Base-by-base conservation (phyloP, 2,888 invertebrate species). In the Agrotis segetum region DNA sequence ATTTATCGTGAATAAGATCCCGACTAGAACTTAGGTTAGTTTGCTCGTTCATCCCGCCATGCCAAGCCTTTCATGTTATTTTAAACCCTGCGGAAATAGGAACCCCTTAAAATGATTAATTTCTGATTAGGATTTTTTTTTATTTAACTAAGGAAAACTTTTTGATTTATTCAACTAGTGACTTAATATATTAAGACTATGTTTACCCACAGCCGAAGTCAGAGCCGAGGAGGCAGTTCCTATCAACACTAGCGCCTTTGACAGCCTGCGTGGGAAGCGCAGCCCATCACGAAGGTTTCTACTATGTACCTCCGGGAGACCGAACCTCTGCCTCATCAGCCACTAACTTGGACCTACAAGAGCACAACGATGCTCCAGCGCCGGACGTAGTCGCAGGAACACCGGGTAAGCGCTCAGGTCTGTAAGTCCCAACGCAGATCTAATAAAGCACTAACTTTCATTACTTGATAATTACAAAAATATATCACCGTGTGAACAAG, bases 301-400 rank as follows among this genome's bases (percentile, higher is more conserved):
- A 96, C 87, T 96, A 95, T 71, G 94, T 96, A 9, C 97, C 97
- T 0, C 96, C 94, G 0, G 96, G 96, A 2, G 97, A 97, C 66
- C 95, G 97, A 17, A 96, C 96, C 29, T 97, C 97, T 0, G 95
- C 97, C 0, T 96, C 97, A 0, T 97, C 97, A 78, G 91, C 93
- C 7, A 97, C 97, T 1, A 97, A 97, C 60, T 96, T 97, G 64
- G 97, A 98, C 11, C 96, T 98, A 2, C 94, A 94, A 24, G 95
- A 96, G 50, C 94, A 94, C 73, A 92, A 81, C 55, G 97, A 97
- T 74, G 96, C 96, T 29, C 96, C 97, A 4, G 97, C 98, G 0
- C 98, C 98, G 0, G 98, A 98, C 88, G 97, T 98, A 0, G 97
- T 98, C 16, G 98, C 98, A 60, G 98, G 98, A 1, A 98, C 98